A percentile compares a stretch with the other conserved stretches of the same genome.
Evolutionary conservation across 2,797 vertebrate genomes (phyloP).

Genomic region (Tachyglossus aculeatus): DNA sequence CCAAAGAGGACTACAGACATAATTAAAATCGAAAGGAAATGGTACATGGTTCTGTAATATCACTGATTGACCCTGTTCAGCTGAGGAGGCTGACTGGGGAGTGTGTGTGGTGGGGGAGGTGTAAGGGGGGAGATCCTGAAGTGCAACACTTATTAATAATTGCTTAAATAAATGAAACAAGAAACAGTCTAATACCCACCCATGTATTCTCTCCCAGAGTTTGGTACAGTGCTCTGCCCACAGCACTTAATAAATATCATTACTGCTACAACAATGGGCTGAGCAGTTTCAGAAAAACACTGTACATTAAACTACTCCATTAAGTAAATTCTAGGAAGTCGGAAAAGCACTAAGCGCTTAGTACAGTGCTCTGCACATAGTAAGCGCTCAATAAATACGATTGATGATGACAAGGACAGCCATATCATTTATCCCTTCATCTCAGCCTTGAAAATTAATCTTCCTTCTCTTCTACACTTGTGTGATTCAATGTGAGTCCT

Average conservation of each 20-base stretch:
- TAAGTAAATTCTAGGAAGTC: not conserved
- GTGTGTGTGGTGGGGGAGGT: not conserved
- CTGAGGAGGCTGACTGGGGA: not conserved
- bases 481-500: not conserved
- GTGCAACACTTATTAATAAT: no score
- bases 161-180: no score
- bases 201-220: no score
- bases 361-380: not conserved
- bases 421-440: not conserved
- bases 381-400: no score
- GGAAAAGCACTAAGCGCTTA: no score
- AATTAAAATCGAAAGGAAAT: conserved; percentile 1
- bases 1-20: no score
- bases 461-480: not conserved
- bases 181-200: no score
- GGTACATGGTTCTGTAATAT: not conserved
- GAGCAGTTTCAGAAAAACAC: not conserved
- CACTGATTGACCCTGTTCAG: not conserved
- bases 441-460: not conserved
- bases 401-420: not conserved
- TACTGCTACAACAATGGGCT: not conserved
- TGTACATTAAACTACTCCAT: conserved; percentile 4
- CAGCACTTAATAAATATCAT: no score
- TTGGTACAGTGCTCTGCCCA: no score
- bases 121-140: no score